Conservation (phyloP, 2,797 vertebrate genomes). For the Alca torda region DNA sequence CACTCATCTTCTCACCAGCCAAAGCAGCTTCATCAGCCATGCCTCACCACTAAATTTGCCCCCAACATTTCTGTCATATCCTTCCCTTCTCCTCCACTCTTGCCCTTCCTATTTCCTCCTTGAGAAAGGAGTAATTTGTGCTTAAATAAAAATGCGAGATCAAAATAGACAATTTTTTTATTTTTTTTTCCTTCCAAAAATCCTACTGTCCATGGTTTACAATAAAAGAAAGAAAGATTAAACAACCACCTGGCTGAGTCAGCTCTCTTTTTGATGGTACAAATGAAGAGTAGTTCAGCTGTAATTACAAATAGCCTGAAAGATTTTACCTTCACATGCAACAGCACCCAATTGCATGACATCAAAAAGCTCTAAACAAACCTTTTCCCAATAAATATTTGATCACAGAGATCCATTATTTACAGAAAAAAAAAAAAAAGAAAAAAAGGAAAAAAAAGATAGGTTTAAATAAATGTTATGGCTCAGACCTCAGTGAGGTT, state of each 20-base stretch:
- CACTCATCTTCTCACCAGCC: background rate
- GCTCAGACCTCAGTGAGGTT: constrained; percentile 22
- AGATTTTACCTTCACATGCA: background rate
- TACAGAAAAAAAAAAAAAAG: background rate
- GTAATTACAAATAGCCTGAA: background rate
- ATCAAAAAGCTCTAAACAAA: background rate
- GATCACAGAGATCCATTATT: constrained; percentile 34
- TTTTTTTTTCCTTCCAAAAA: background rate
- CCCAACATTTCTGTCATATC: background rate
- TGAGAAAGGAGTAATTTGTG: background rate
- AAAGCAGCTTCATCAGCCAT: background rate
- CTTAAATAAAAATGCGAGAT: background rate
- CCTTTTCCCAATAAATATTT: constrained; percentile 38
- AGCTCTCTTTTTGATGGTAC: background rate
- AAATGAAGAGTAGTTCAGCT: background rate
- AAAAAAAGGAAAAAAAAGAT: background rate
- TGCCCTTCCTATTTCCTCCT: background rate
- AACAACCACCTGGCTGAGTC: background rate
- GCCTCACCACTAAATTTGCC: background rate
- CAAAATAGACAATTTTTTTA: background rate
- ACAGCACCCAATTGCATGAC: background rate
- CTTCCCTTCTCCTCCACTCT: background rate
- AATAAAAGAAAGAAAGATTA: background rate
- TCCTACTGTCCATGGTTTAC: background rate
- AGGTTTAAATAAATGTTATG: constrained; percentile 35